Percentiles rank a stretch among this genome's conserved stretches.
These are phyloP conservation scores for Muscicapa striata DNA, from an alignment of 2,797 vertebrate genomes.

Conservation along the genomic window DNA sequence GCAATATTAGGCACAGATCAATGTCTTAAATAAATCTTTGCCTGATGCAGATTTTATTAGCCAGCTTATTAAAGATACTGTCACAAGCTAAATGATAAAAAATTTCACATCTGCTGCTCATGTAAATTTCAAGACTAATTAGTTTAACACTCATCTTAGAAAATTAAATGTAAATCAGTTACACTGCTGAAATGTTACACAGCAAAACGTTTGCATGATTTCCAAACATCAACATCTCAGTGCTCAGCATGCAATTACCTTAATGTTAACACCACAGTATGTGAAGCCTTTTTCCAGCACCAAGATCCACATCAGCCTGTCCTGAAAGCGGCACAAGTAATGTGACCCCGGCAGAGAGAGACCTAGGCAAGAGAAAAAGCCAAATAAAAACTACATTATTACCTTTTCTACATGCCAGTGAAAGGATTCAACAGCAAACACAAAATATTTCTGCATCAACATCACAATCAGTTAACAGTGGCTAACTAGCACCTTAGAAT, in stretches of 20 bases:
- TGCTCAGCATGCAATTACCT: conserved; percentile 80
- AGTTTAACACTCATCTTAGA: not conserved
- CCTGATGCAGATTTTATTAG: not conserved
- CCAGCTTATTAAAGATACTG: not conserved
- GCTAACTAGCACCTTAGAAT: not conserved
- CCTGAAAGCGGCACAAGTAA: conserved; percentile 96
- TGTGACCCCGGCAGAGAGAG: conserved; percentile 90
- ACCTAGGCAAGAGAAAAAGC: conserved; percentile 73
- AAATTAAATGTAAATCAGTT: not conserved
- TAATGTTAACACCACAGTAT: conserved; percentile 94
- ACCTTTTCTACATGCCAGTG: not conserved
- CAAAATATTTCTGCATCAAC: not conserved
- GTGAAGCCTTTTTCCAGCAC: conserved; percentile 93
- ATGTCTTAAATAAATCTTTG: not conserved
- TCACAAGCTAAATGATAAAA: not conserved
- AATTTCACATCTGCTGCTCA: not conserved
- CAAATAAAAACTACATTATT: not conserved
- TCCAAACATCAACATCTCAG: not conserved
- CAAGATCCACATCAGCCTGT: conserved; percentile 94
- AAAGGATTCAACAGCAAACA: not conserved
- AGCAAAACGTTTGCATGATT: not conserved
- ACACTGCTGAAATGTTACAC: not conserved
- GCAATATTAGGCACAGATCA: not conserved
- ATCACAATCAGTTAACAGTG: not conserved
- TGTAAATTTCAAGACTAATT: not conserved